Percentiles rank a stretch among this genome's conserved stretches.
These are phyloP conservation scores for Drosophila ambigua DNA, from an alignment of 1,140 invertebrate genomes.

Conservation along the genomic window DNA sequence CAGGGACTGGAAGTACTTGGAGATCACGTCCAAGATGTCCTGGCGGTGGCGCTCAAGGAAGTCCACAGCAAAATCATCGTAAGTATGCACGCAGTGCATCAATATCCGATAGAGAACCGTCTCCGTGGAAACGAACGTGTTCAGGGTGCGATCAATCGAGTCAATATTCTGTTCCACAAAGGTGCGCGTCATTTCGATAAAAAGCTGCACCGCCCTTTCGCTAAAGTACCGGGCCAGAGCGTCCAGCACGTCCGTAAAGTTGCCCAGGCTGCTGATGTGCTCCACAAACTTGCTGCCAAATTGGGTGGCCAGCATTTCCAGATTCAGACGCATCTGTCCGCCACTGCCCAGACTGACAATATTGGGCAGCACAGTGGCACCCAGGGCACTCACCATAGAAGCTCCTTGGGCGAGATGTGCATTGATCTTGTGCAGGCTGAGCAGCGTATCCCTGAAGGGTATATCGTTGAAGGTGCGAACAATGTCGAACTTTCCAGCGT, in stretches of 20 bases:
- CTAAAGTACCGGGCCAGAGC: constrained; percentile 56
- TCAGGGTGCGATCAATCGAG: constrained; percentile 55
- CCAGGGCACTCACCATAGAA: constrained; percentile 9
- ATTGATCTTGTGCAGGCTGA: constrained; percentile 52
- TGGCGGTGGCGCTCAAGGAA: constrained; percentile 48
- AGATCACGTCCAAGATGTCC: constrained; percentile 53
- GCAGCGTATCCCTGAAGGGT: constrained; percentile 63
- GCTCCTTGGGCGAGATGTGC: constrained; percentile 46
- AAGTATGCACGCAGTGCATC: constrained; percentile 62
- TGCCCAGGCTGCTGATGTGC: constrained; percentile 60
- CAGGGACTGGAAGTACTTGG: constrained; percentile 59
- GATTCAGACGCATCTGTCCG: constrained; percentile 44
- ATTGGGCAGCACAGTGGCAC: constrained; percentile 45
- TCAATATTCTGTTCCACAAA: constrained; percentile 68
- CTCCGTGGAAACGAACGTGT: constrained; percentile 73
- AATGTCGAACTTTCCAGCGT: constrained; percentile 60
- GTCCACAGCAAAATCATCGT: constrained; percentile 52
- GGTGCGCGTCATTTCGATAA: constrained; percentile 58
- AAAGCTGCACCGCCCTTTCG: constrained; percentile 43
- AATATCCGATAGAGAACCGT: constrained; percentile 67
- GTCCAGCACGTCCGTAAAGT: constrained; percentile 62
- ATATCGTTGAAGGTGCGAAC: constrained; percentile 75
- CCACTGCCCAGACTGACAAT: constrained; percentile 22
- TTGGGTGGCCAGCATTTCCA: constrained; percentile 32
- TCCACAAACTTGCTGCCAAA: constrained; percentile 69